A percentile compares a stretch with the other conserved stretches of the same genome.
Evolutionary conservation across 1,140 invertebrate genomes (phyloP).

Genomic region (Hyles euphorbiae): DNA sequence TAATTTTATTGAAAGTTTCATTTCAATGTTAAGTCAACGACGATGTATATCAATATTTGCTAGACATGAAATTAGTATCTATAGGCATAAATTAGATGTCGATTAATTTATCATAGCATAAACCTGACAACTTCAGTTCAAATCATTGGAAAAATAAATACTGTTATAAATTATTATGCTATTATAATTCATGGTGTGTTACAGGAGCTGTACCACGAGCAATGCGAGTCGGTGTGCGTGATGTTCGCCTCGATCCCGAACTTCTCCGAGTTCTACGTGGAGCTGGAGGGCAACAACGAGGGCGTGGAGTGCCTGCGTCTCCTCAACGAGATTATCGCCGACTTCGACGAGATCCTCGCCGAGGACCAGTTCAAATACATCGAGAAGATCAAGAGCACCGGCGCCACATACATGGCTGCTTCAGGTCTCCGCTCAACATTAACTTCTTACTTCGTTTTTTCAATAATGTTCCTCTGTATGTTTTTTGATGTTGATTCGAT

Average conservation of each 20-base stretch:
- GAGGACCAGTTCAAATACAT: conserved; percentile 92
- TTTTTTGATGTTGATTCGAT: too few species aligned
- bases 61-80: too few species aligned
- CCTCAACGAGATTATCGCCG: conserved; percentile 97
- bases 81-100: too few species aligned
- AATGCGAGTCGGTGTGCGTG: conserved; percentile 95
- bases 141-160: too few species aligned
- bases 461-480: too few species aligned
- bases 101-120: too few species aligned
- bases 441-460: not conserved
- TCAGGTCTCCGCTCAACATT: conserved; percentile 78
- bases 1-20: too few species aligned
- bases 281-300: conserved; percentile 95
- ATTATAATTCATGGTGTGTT: conserved; percentile 3
- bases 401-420: conserved; percentile 97
- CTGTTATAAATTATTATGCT: too few species aligned
- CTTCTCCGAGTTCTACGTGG: conserved; percentile 97
- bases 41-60: too few species aligned
- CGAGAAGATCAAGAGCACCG: conserved; percentile 98
- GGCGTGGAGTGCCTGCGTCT: conserved; percentile 95
- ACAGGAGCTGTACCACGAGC: conserved; percentile 96
- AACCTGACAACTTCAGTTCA: too few species aligned
- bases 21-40: too few species aligned
- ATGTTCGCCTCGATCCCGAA: conserved; percentile 98
- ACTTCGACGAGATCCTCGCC: conserved; percentile 94